phyloP scores from a whole-genome alignment of 2,797 vertebrate species.

The Mormyrus hasselquistii region DNA sequence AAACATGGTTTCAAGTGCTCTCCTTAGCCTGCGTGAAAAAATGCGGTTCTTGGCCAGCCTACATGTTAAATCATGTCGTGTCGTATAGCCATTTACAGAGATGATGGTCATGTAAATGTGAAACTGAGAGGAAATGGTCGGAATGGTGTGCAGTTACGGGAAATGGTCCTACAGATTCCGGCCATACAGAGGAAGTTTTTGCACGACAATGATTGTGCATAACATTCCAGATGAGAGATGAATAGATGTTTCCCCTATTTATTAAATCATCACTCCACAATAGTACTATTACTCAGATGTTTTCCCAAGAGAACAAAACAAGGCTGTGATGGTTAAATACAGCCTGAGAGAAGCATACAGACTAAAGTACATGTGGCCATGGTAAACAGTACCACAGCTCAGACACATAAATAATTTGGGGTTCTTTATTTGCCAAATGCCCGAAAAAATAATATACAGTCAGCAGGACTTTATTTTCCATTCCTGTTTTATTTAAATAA shows the following conservation, averaged over 20 bases:
- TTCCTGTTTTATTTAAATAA: not conserved
- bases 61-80: not conserved
- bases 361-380: not conserved
- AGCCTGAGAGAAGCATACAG: not conserved
- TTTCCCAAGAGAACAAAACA: not conserved
- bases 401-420: not conserved
- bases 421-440: not conserved
- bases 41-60: not conserved
- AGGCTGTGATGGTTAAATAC: not conserved
- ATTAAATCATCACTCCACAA: not conserved
- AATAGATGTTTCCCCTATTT: not conserved
- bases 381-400: not conserved
- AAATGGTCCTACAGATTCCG: not conserved
- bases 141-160: not conserved
- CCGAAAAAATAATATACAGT: not conserved
- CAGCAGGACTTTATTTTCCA: not conserved
- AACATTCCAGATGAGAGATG: not conserved
- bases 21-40: not conserved
- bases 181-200: not conserved
- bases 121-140: not conserved
- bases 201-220: not conserved
- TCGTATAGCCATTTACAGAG: not conserved
- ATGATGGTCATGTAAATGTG: not conserved
- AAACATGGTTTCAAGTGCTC: not conserved
- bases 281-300: not conserved